Conservation (phyloP, 2,797 vertebrate genomes). For the Eulemur rubriventer region DNA sequence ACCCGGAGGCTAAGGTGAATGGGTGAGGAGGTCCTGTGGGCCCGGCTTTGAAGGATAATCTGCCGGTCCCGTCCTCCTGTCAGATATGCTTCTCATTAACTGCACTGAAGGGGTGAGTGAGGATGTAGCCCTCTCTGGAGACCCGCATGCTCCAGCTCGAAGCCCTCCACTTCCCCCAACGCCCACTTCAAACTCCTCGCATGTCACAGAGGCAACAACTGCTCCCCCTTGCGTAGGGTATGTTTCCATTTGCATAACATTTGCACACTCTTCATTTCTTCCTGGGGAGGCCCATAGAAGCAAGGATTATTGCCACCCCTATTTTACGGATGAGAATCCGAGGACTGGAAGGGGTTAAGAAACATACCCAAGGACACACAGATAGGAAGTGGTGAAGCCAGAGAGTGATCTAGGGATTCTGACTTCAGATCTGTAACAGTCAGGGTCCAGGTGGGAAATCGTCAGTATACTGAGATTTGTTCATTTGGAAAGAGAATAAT, state of each 20-base stretch:
- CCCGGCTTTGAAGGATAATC: not conserved
- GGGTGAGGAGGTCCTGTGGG: not conserved
- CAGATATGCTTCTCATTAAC: not conserved
- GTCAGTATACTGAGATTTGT: not conserved
- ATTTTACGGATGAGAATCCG: not conserved
- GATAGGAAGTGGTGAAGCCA: not conserved
- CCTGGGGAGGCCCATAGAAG: not conserved
- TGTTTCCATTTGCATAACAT: not conserved
- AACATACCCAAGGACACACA: not conserved
- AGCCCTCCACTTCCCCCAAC: not conserved
- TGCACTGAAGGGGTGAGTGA: fast-evolving
- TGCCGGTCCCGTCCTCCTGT: fast-evolving
- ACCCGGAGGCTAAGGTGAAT: not conserved
- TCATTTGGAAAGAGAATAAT: not conserved
- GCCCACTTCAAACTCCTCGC: not conserved
- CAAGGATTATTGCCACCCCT: not conserved
- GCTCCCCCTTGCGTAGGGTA: no score
- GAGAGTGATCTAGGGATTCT: not conserved
- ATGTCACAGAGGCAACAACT: not conserved
- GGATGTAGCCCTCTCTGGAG: not conserved
- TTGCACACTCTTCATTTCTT: not conserved
- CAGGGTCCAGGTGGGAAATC: not conserved
- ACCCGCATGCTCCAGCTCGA: not conserved
- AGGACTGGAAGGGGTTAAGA: not conserved
- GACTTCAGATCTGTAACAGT: not conserved